Conservation (phyloP, 2,113 vertebrate genomes). For the Silurus asotus region DNA sequence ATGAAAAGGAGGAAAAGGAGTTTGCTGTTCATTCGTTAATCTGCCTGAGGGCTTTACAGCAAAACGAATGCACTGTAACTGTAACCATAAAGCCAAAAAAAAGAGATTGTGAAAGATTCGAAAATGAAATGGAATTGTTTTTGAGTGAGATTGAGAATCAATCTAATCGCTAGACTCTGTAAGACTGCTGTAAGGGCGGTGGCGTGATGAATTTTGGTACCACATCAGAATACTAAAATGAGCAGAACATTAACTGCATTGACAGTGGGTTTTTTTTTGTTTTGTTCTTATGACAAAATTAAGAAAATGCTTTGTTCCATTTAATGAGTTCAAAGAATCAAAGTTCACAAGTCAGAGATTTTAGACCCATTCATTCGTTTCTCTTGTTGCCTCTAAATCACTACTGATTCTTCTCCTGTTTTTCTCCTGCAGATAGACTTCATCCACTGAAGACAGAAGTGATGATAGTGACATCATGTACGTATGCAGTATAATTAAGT, state of each 20-base stretch:
- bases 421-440: conserved; percentile 48
- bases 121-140: background rate
- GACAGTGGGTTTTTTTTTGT: background rate
- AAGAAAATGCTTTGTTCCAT: background rate
- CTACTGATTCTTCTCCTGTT: conserved; percentile 1
- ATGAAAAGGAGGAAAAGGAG: conserved; percentile 7
- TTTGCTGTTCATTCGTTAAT: background rate
- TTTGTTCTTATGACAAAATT: background rate
- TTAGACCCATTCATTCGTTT: background rate
- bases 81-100: background rate
- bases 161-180: background rate
- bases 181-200: background rate
- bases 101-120: background rate
- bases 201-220: background rate
- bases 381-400: background rate
- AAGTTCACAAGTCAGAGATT: conserved; percentile 1
- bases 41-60: background rate
- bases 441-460: conserved; percentile 49
- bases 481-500: conserved; percentile 48
- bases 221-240: background rate
- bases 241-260: background rate
- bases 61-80: background rate
- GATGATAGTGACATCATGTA: conserved; percentile 65
- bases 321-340: background rate
- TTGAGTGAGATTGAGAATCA: background rate